A percentile compares a stretch with the other conserved stretches of the same genome.
These are phyloP conservation scores for Pantherophis vulpinus DNA, from an alignment of 2,797 vertebrate species.

Conservation along the genomic window DNA sequence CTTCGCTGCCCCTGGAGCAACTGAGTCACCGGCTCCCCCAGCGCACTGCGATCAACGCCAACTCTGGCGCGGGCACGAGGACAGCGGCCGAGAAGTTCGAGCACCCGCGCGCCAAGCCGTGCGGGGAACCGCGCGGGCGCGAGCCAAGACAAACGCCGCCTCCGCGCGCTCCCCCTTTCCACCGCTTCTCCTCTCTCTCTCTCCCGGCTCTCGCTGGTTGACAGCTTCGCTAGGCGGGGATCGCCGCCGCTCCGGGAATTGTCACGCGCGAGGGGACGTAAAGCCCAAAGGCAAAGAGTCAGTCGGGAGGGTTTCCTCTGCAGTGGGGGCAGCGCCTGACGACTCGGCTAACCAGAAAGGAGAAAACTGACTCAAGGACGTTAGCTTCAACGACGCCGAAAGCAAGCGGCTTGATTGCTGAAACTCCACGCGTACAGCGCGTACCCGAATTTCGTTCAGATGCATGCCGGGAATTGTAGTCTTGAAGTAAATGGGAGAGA, in stretches of 20 bases:
- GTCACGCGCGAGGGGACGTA: neutral
- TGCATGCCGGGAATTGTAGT: conserved; percentile 25
- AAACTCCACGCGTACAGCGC: neutral
- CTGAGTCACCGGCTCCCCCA: neutral
- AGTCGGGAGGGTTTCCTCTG: neutral
- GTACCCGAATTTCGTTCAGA: neutral
- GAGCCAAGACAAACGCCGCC: neutral
- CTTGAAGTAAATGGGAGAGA: neutral
- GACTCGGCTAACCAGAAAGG: neutral
- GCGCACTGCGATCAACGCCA: conserved; percentile 17
- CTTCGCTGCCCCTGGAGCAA: neutral
- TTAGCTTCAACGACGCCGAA: neutral
- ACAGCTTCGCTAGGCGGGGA: neutral
- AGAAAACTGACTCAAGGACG: neutral
- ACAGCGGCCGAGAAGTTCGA: neutral
- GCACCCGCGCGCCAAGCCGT: conserved; percentile 46
- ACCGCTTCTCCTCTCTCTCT: neutral
- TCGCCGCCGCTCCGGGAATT: neutral
- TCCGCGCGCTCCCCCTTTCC: neutral
- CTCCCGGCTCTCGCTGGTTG: rapidly evolving
- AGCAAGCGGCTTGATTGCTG: conserved; percentile 40
- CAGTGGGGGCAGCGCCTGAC: rapidly evolving
- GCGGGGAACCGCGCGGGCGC: neutral
- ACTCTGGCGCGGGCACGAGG: neutral
- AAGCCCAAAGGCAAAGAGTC: neutral